Evolutionary conservation across 2,888 invertebrate genomes (phyloP).

Genomic region (Brachycybe producta): DNA sequence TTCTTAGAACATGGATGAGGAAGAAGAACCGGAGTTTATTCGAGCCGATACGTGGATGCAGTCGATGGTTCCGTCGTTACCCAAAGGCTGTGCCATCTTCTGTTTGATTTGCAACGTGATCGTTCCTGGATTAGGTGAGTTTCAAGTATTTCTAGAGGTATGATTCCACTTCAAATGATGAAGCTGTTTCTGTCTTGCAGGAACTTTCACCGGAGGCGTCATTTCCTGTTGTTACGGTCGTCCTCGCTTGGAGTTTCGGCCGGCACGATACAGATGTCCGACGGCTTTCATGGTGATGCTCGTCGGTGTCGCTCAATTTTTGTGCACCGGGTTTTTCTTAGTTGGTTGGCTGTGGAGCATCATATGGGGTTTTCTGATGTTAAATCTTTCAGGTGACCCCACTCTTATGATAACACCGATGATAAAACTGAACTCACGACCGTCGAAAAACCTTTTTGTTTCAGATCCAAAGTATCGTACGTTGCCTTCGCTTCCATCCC

Average conservation of each 20-base stretch:
- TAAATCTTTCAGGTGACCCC: constrained; percentile 12
- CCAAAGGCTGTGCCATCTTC: neutral
- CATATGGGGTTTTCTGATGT: constrained; percentile 16
- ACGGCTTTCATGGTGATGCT: constrained; percentile 2
- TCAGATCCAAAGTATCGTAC: neutral
- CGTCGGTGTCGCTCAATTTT: constrained; percentile 8
- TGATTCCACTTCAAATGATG: no score
- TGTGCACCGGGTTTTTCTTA: constrained; percentile 6
- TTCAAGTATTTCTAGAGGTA: neutral
- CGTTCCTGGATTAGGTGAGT: constrained; percentile 14
- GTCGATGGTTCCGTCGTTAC: constrained; percentile 11
- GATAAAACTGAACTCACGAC: neutral
- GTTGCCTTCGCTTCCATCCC: neutral
- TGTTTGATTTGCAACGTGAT: constrained; percentile 12
- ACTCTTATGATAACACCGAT: no score
- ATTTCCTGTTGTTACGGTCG: constrained; percentile 13
- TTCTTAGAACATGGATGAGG: constrained; percentile 8
- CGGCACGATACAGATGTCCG: constrained; percentile 10
- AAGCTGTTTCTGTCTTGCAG: constrained; percentile 3
- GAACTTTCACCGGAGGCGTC: constrained; percentile 12
- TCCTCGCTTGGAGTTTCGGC: constrained; percentile 10
- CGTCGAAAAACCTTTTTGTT: neutral
- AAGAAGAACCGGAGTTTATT: constrained; percentile 7
- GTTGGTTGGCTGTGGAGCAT: constrained; percentile 19
- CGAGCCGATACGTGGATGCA: constrained; percentile 15